Conservation (phyloP, 2,797 vertebrate species). For the Rhodeus uyekii region DNA sequence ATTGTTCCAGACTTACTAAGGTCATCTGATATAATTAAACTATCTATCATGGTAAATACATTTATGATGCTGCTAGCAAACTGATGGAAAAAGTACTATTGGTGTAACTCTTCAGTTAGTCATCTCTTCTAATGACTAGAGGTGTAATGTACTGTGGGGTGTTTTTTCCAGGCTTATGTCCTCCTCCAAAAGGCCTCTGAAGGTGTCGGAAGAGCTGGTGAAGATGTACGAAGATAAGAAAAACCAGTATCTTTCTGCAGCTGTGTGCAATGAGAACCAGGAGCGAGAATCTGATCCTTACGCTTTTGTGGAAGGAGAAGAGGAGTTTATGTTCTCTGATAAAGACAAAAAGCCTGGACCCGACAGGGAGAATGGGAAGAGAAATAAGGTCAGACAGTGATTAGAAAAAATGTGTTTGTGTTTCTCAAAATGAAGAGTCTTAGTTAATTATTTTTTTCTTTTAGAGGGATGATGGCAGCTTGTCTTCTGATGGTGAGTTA, state of each 20-base stretch:
- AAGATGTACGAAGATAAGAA: conserved; percentile 90
- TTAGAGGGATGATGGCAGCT: conserved; percentile 85
- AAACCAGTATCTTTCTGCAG: conserved; percentile 85
- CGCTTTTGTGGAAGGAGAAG: conserved; percentile 93
- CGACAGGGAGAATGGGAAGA: conserved; percentile 88
- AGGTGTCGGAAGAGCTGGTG: conserved; percentile 92
- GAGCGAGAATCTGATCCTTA: conserved; percentile 91
- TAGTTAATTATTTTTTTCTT: conserved; percentile 32
- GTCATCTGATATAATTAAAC: not conserved
- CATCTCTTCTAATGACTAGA: not conserved
- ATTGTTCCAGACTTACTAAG: not conserved
- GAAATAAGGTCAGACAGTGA: conserved; percentile 84
- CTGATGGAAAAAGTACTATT: not conserved
- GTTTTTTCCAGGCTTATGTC: conserved; percentile 87
- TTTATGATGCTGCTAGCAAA: not conserved
- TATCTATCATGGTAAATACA: not conserved
- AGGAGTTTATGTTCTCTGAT: conserved; percentile 91
- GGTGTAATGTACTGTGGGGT: not conserved
- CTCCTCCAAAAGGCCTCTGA: conserved; percentile 84
- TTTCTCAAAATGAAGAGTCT: not conserved
- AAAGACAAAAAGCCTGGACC: conserved; percentile 89
- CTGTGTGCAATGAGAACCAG: conserved; percentile 82
- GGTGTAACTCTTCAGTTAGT: not conserved
- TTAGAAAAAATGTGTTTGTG: not conserved
- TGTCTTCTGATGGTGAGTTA: conserved; percentile 83